Evolutionary conservation across 2,797 vertebrate species (phyloP), one percentile per base, ranked within the genome.

Genomic region (Rhinatrema bivittatum): DNA sequence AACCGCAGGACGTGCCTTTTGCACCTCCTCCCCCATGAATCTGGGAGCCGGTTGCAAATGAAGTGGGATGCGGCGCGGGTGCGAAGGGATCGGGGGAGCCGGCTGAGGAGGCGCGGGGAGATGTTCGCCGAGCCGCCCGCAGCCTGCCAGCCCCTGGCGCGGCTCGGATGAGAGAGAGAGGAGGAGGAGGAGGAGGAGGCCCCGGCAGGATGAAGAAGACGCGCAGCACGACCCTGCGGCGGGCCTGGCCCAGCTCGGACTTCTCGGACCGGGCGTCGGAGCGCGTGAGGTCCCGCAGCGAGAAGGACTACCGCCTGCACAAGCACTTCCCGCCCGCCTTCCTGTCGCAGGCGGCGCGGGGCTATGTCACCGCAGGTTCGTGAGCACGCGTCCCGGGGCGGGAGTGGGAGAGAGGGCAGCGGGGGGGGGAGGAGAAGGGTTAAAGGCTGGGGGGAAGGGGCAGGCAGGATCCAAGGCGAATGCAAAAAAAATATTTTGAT

Each of bases 181-280:
- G n/a, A n/a, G n/a, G n/a, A n/a, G n/a, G n/a, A n/a, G n/a, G n/a
- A n/a, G n/a, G n/a, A n/a, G n/a, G 16, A 45, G 58, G 63, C 65
- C 58, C n/a, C n/a, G n/a, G n/a, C 70, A 77, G 52, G 18, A 98
- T 98, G 94, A 97, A 98, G 93, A 98, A 98, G 85, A 97, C 91
- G 39, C 89, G 90, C 72, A 96, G 93, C 73, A 86, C 89, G 66
- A 93, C 90, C 66, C 72, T 94, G 79, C 89, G 91, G 70, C 87
- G 92, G 72, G 94, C 93, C 74, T 97, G 95, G 93, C 93, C 93
- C 73, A 94, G 89, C 85, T 88, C 91, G 25, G 95, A 98, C 78
- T 91, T 94, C 50, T 81, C 87, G 2, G 93, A 97, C 70, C 88
- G 91, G 72, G 84, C 82, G 73, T 89, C 87, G 2, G 89, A 91